Percentiles rank a stretch among this genome's conserved stretches.
Conservation (phyloP, 2,888 invertebrate genomes). For the Philhelius pedissequus region DNA sequence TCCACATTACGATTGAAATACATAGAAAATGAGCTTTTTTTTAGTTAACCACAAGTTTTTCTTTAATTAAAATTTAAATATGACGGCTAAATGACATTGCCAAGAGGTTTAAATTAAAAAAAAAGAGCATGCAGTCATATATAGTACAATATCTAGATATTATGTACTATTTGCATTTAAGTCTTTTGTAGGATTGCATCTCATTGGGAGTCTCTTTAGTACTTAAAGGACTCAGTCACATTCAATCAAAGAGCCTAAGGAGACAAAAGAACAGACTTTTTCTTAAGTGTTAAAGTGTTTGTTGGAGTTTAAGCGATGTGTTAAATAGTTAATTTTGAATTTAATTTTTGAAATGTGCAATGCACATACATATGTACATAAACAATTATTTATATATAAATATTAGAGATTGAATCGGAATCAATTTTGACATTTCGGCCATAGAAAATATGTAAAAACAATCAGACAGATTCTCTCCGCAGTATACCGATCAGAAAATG, state of each 20-base stretch:
- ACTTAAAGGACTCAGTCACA: neutral
- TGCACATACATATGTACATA: too few species aligned
- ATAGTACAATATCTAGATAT: neutral
- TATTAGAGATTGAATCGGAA: too few species aligned
- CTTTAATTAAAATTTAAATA: conserved; percentile 3
- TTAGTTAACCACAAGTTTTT: neutral
- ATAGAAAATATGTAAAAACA: too few species aligned
- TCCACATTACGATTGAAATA: neutral
- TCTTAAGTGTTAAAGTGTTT: neutral
- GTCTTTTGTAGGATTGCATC: neutral
- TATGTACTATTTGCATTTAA: neutral
- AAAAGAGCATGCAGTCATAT: neutral
- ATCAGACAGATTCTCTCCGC: too few species aligned
- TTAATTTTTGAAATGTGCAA: too few species aligned
- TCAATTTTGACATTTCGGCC: too few species aligned
- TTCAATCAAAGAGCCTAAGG: neutral
- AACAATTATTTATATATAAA: too few species aligned
- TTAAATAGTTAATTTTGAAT: too few species aligned
- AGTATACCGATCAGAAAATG: too few species aligned
- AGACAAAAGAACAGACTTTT: neutral
- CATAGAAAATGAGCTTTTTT: neutral
- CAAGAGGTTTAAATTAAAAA: neutral
- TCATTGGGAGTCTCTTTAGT: neutral
- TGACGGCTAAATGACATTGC: neutral
- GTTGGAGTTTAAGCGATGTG: too few species aligned